phyloP scores from a whole-genome alignment of 2,888 invertebrate genomes.

The Lepetodrilus schrolli region DNA sequence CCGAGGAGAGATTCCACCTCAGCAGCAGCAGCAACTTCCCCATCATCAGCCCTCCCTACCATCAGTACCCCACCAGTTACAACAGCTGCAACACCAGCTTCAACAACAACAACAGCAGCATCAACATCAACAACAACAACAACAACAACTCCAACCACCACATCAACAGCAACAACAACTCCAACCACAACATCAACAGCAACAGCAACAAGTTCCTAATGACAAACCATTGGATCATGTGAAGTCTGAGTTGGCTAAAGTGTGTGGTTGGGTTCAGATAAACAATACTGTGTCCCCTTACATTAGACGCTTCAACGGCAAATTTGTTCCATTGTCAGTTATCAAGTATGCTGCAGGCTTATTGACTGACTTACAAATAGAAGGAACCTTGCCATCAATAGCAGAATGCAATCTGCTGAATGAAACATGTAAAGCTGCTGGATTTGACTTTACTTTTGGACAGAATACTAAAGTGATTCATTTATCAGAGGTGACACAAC shows the following conservation, averaged over 20 bases:
- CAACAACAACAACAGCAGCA: no score
- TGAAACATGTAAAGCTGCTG: slow-evolving; percentile 66
- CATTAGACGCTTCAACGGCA: slow-evolving; percentile 83
- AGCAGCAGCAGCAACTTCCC: background rate
- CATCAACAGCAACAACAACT: no score
- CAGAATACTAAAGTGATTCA: slow-evolving; percentile 65
- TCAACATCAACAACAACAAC: no score
- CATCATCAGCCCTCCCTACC: slow-evolving; percentile 77
- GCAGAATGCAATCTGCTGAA: slow-evolving; percentile 69
- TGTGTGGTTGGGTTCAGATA: slow-evolving; percentile 71
- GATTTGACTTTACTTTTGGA: slow-evolving; percentile 68
- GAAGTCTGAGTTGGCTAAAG: slow-evolving; percentile 37
- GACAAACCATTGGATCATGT: slow-evolving; percentile 28
- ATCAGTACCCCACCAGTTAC: slow-evolving; percentile 80
- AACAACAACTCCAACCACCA: no score
- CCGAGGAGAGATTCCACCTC: slow-evolving; percentile 44
- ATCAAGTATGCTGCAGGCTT: slow-evolving; percentile 71
- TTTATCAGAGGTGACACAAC: slow-evolving; percentile 57
- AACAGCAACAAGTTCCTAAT: background rate
- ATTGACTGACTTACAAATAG: slow-evolving; percentile 55
- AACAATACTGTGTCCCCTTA: slow-evolving; percentile 95
- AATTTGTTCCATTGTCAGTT: slow-evolving; percentile 86
- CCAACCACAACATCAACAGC: background rate
- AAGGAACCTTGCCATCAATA: slow-evolving; percentile 55
- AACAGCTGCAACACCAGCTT: background rate